A percentile compares a stretch with the other conserved stretches of the same genome.
Evolutionary conservation across 1,140 invertebrate species (phyloP).

Genomic region (Lutraria rhynchaena): DNA sequence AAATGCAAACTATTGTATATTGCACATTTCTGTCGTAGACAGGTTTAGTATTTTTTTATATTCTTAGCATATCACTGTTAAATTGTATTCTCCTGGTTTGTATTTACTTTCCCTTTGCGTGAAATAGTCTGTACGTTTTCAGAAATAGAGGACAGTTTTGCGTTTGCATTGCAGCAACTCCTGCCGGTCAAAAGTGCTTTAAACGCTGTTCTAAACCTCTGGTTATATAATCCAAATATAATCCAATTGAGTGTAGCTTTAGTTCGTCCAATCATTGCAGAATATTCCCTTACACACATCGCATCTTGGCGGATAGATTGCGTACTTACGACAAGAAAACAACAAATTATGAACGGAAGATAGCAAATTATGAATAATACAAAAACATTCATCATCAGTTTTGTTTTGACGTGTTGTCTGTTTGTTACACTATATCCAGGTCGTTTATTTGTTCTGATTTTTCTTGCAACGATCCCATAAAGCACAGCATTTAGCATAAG

Average conservation of each 20-base stretch:
- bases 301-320: neutral
- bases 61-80: no score
- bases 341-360: constrained; percentile 15
- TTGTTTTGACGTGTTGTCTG: neutral
- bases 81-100: no score
- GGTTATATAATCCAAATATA: constrained; percentile 31
- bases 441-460: constrained; percentile 1
- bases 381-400: constrained; percentile 6
- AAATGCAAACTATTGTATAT: no score
- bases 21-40: no score
- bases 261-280: neutral
- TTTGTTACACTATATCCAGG: neutral
- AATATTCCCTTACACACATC: constrained; percentile 15
- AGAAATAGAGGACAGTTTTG: no score
- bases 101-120: no score
- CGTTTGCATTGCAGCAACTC: no score
- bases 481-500: neutral
- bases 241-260: constrained; percentile 28
- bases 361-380: constrained; percentile 11
- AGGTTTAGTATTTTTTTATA: no score
- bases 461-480: constrained; percentile 1
- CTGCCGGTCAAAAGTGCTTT: constrained; percentile 13
- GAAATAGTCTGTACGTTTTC: no score
- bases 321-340: neutral
- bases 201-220: constrained; percentile 29